phyloP scores from a whole-genome alignment of 2,113 vertebrate genomes.

The Gracilinanus agilis region DNA sequence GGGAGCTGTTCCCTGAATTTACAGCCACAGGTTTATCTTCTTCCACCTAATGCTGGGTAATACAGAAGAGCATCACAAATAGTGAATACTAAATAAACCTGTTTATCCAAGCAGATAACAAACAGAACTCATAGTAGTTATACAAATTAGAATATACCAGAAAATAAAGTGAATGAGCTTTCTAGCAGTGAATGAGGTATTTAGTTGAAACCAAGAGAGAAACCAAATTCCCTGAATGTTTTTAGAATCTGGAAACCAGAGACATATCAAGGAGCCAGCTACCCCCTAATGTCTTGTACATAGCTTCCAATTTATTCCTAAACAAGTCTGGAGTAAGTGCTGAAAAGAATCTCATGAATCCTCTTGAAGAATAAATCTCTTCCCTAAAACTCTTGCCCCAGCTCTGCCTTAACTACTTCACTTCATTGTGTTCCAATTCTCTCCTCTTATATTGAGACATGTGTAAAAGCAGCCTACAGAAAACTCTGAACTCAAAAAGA shows the following conservation, averaged over 20 bases:
- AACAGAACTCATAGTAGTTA: neutral
- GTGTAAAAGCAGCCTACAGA: neutral
- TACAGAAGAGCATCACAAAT: neutral
- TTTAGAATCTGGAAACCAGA: neutral
- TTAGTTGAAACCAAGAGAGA: neutral
- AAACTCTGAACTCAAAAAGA: neutral
- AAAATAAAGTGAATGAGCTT: neutral
- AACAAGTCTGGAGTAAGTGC: neutral
- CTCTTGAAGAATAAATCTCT: too few relatives aligned
- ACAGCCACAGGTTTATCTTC: neutral
- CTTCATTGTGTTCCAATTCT: neutral
- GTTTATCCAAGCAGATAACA: neutral
- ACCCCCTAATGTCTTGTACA: neutral
- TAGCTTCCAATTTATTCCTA: neutral
- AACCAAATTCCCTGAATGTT: neutral
- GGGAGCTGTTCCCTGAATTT: neutral
- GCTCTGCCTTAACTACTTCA: neutral
- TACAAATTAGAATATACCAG: neutral
- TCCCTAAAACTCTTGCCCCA: neutral
- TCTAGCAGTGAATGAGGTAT: neutral
- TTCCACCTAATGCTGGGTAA: neutral
- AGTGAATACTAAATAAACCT: neutral
- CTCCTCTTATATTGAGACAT: neutral
- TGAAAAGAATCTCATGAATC: neutral
- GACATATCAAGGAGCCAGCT: neutral